phyloP scores from a whole-genome alignment of 2,888 invertebrate genomes.

The Plebejus melissa region DNA sequence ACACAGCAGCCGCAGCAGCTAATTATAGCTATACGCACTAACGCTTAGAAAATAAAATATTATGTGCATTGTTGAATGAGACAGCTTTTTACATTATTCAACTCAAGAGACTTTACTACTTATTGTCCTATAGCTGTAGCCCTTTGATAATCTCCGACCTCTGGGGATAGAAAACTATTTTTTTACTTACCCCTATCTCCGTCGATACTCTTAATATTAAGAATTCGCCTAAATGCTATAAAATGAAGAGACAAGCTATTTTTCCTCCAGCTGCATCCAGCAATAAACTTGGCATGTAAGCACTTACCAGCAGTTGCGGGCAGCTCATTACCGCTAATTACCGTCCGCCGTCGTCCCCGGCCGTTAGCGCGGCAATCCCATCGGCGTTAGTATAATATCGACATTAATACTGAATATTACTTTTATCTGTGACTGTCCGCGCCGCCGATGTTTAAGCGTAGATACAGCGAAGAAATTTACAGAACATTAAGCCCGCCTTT shows the following conservation, averaged over 20 bases:
- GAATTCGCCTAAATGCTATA: not conserved
- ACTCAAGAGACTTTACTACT: too few species aligned
- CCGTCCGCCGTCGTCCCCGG: not conserved
- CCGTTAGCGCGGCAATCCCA: conserved; percentile 27
- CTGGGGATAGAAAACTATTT: not conserved
- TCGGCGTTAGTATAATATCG: conserved; percentile 35
- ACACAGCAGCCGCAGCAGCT: too few species aligned
- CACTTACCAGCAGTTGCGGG: not conserved
- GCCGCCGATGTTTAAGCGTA: not conserved
- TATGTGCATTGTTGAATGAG: too few species aligned
- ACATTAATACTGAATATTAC: conserved; percentile 34
- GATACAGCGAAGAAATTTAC: not conserved
- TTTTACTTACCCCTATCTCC: too few species aligned
- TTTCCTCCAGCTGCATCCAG: not conserved
- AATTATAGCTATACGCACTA: too few species aligned
- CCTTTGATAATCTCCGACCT: too few species aligned
- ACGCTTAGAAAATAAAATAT: too few species aligned
- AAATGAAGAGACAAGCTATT: not conserved
- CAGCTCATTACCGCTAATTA: conserved; percentile 22
- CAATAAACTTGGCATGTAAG: not conserved
- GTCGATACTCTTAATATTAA: too few species aligned
- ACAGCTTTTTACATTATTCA: too few species aligned
- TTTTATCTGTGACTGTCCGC: conserved; percentile 34
- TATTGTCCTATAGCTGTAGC: too few species aligned
- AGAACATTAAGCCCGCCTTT: not conserved